These are phyloP conservation scores for Phortica variegata DNA, from an alignment of 1,140 invertebrate species.

Conservation along the genomic window DNA sequence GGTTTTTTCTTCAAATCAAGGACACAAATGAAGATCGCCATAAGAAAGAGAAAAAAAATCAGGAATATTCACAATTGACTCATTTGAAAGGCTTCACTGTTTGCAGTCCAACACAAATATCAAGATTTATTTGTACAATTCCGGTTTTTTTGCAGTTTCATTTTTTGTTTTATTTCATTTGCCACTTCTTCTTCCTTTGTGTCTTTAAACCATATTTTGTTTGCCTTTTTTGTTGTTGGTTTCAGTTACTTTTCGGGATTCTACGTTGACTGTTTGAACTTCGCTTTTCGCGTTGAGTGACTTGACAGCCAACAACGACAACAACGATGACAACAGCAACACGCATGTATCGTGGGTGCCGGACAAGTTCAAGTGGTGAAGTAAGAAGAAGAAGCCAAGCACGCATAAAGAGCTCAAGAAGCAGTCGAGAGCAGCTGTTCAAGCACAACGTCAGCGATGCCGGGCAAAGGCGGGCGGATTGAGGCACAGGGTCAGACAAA, in stretches of 20 bases:
- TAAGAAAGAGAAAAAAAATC: constrained; percentile 5
- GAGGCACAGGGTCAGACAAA: too few relatives aligned
- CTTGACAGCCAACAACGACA: constrained; percentile 26
- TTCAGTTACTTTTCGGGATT: too few relatives aligned
- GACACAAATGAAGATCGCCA: not conserved
- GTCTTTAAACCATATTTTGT: constrained; percentile 1
- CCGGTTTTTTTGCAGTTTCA: constrained; percentile 39
- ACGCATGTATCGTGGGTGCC: too few relatives aligned
- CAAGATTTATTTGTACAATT: constrained; percentile 54
- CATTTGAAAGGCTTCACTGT: constrained; percentile 8
- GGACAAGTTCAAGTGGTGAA: too few relatives aligned
- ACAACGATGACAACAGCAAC: too few relatives aligned
- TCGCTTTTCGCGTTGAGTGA: constrained; percentile 11
- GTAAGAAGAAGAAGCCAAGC: too few relatives aligned
- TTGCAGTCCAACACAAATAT: constrained; percentile 28
- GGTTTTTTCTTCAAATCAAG: constrained; percentile 1
- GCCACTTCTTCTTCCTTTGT: constrained; percentile 9
- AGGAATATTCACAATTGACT: constrained; percentile 6
- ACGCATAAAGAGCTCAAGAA: too few relatives aligned
- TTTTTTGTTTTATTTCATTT: constrained; percentile 23
- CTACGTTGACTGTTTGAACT: too few relatives aligned
- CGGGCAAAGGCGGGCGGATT: too few relatives aligned
- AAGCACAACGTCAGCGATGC: too few relatives aligned
- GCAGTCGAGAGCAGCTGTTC: too few relatives aligned
- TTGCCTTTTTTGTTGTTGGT: constrained; percentile 1